Base-by-base conservation (phyloP, 2,113 vertebrate genomes). In the Oryzias javanicus region DNA sequence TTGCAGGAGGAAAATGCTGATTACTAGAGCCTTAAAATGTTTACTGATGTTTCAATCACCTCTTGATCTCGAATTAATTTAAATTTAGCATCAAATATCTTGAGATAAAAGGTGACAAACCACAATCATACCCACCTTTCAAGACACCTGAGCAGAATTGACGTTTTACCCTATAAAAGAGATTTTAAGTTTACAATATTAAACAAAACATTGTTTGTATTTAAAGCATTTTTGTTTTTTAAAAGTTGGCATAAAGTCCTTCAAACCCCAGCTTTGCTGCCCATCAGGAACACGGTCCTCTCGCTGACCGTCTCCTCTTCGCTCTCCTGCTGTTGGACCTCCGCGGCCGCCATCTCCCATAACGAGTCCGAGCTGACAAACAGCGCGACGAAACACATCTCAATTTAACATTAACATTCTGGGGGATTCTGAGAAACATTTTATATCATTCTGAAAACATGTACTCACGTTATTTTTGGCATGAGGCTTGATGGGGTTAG, bases 251-350 rank as follows among this genome's bases (percentile, higher is more conserved):
- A 4, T 1, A 2, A 14, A 4, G n/a, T 2, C 40, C 5, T 61
- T 58, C 67, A 12, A 85, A 99, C 97, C 94, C 92, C 96, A 0
- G 86, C 90, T 87, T 97, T 99, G 89, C 88, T 98, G 64, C 97
- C 97, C 69, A 97, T 83, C 71, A 98, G 93, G 64, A 99, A 89
- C 55, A 98, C 18, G 4, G 91, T 95, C 79, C 93, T 94, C 80
- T 97, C 95, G 65, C 80, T 88, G 41, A 82, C 87, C 6, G 76
- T 6, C 45, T 87, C 71, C 51, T 76, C 72, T 63, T 65, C 69
- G 5, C 72, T 85, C 79, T 92, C 88, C 57, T 59, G 89, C 42
- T 79, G 85, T 22, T 79, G 88, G 16, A 95, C 92, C 88, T 97
- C 94, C 15, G 91, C 90, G 64, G 91, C 87, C 29, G 96, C 95